Base-by-base conservation (phyloP, 2,113 vertebrate genomes). In the Proterorhinus semilunaris region DNA sequence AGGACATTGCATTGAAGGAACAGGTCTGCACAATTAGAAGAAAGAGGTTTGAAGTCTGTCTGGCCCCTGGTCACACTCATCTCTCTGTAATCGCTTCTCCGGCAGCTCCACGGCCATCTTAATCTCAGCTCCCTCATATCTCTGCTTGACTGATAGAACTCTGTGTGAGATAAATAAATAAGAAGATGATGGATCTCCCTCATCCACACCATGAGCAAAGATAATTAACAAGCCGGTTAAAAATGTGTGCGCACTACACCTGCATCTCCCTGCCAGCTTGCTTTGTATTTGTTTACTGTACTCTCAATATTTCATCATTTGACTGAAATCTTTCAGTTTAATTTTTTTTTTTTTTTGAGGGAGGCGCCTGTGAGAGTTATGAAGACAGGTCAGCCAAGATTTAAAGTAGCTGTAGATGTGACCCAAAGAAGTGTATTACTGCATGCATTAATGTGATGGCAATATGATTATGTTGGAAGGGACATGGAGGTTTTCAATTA, bases 401-500 rank as follows among this genome's bases (percentile, higher is more conserved):
- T 88, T 87, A 90, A 80, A 81, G 83, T 81, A 75, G 79, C 62
- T 72, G 85, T 53, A 44, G 45, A 16, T 62, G 78, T 86, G 86
- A 88, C 86, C 81, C 85, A 85, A 80, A 78, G 74, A 55, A 75
- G 72, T 64, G 72, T 83, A 69, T 49, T 50, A 65, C 77, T 76
- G 76, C 79, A 80, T 83, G 84, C 88, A 90, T 90, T 89, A 89
- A 84, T 80, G 83, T 86, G 86, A 90, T 87, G 78, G 86, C 76
- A 76, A 88, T 89, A 90, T 90, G 82, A 92, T 92, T 90, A 88
- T 87, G 88, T 90, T 75, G 85, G 83, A 90, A 91, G 78, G 86
- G 88, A 91, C 88, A 91, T 88, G 86, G 89, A 91, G 89, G 87
- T 70, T 88, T 90, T 91, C 84, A 90, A 91, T 93, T 91, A 93